phyloP scores from a whole-genome alignment of 2,888 invertebrate genomes.

The Fragum fragum region DNA sequence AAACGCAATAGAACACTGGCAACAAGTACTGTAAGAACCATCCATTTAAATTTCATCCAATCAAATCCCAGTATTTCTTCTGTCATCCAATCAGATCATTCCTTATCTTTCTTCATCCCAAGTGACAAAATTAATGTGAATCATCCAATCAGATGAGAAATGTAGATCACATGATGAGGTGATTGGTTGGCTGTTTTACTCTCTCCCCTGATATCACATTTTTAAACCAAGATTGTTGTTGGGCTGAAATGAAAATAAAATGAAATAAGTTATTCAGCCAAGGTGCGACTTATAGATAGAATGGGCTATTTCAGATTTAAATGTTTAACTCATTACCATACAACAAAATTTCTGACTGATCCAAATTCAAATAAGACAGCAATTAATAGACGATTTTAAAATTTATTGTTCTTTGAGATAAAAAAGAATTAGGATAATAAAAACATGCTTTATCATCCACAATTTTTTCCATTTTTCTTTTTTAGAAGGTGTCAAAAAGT shows the following conservation, averaged over 20 bases:
- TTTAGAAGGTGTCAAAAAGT: background rate
- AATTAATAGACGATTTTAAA: too few relatives aligned
- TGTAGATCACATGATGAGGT: constrained; percentile 68
- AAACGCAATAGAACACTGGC: constrained; percentile 39
- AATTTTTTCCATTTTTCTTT: background rate
- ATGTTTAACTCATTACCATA: background rate
- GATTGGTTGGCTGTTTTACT: constrained; percentile 63
- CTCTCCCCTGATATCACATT: constrained; percentile 65
- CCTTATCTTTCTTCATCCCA: constrained; percentile 21
- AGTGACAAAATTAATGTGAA: constrained; percentile 32
- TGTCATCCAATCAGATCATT: constrained; percentile 49
- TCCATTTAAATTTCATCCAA: constrained; percentile 36
- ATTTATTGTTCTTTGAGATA: background rate
- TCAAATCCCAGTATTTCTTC: constrained; percentile 35
- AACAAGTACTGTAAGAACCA: constrained; percentile 34
- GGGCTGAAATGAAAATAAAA: constrained; percentile 51
- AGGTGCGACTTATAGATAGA: too few relatives aligned
- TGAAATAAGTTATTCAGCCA: background rate
- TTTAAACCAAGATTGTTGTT: constrained; percentile 71
- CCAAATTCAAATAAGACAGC: background rate
- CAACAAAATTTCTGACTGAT: background rate
- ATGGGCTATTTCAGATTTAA: too few relatives aligned
- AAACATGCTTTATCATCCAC: background rate
- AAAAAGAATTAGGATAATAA: background rate
- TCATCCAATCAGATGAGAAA: constrained; percentile 65